These are phyloP conservation scores for Tachypleus tridentatus DNA, from an alignment of 1,140 invertebrate species.

Conservation along the genomic window DNA sequence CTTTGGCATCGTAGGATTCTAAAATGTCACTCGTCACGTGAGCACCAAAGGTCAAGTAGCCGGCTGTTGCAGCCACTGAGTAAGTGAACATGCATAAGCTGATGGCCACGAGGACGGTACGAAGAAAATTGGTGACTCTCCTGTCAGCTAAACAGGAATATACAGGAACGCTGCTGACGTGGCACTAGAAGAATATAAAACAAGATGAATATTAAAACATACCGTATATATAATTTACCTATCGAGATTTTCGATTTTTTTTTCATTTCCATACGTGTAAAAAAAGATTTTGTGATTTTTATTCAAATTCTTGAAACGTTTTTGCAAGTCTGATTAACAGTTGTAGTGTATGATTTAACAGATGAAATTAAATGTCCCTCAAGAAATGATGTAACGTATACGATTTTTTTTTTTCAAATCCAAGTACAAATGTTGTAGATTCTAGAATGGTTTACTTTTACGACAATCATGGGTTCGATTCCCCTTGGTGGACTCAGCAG, in stretches of 20 bases:
- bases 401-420: too few species aligned
- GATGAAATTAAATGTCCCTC: background rate
- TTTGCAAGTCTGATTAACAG: background rate
- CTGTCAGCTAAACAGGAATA: constrained; percentile 41
- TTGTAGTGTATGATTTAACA: background rate
- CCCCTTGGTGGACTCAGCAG: too few species aligned
- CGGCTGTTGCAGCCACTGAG: constrained; percentile 46
- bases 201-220: background rate
- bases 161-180: constrained; percentile 56
- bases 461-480: too few species aligned
- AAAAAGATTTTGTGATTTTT: too few species aligned
- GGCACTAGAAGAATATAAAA: constrained; percentile 40
- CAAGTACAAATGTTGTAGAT: too few species aligned
- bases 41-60: constrained; percentile 51
- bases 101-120: constrained; percentile 44
- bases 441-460: too few species aligned
- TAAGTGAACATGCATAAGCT: constrained; percentile 47
- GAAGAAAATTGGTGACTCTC: constrained; percentile 39
- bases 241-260: too few species aligned
- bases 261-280: too few species aligned
- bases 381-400: too few species aligned
- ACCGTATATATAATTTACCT: too few species aligned
- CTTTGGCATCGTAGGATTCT: constrained; percentile 41
- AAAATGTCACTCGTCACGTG: constrained; percentile 49
- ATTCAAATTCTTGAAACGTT: background rate